These are phyloP conservation scores for Thryonomys swinderianus DNA, from an alignment of 2,113 vertebrate genomes.

Conservation along the genomic window DNA sequence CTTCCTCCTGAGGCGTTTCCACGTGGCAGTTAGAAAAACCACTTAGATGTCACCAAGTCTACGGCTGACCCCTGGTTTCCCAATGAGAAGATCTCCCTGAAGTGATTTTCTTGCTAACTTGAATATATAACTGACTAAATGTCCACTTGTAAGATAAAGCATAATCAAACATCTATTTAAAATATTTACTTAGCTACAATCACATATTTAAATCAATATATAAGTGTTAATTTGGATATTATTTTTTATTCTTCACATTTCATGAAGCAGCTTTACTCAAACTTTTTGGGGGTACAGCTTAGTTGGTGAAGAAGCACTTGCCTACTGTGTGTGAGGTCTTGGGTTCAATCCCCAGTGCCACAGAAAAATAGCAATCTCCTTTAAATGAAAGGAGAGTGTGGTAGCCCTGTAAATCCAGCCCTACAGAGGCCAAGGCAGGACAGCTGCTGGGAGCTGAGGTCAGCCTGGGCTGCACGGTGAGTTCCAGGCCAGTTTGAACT, in stretches of 20 bases:
- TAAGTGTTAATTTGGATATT: background rate
- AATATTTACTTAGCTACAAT: background rate
- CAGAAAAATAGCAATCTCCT: background rate
- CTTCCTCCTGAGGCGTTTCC: background rate
- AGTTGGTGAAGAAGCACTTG: background rate
- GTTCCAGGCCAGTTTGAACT: background rate
- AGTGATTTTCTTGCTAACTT: background rate
- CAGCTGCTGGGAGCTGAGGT: background rate
- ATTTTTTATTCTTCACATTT: background rate
- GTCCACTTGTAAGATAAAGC: background rate
- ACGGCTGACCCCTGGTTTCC: background rate
- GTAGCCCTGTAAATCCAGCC: background rate
- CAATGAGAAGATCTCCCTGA: background rate
- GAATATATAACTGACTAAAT: background rate
- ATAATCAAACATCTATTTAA: background rate
- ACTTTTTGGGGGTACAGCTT: background rate
- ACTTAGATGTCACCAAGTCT: background rate
- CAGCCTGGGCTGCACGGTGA: background rate
- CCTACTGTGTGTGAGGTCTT: background rate
- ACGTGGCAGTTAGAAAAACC: background rate
- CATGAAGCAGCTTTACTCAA: background rate
- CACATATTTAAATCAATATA: background rate
- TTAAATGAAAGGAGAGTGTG: background rate
- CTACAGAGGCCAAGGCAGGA: background rate
- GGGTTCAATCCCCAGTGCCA: background rate